Evolutionary conservation across 1,140 invertebrate genomes (phyloP), one percentile per base, ranked within the genome.

Genomic region (Drosophila tani): DNA sequence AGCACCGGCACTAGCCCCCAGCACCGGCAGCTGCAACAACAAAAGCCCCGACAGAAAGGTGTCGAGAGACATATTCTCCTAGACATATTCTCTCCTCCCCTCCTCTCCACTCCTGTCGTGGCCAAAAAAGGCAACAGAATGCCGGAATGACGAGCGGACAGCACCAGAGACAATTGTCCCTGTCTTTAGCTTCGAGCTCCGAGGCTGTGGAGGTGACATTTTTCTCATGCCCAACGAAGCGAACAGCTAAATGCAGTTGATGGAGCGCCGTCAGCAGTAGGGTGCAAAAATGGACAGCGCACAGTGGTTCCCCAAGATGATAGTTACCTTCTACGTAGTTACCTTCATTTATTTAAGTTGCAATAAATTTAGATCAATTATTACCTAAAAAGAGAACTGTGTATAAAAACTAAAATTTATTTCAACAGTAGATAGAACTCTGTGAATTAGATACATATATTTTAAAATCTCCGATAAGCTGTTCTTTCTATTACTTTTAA

Each of bases 221-320:
- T 82, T 86, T 86, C 82, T 73, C 79, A 79, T 86, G 82, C 63
- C 79, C 82, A 86, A 75, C 82, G 75, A 85, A 65, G 77, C 81
- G 78, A 57, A 71, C 51, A 58, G 66, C 53, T 50, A 83, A 83
- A 79, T 83, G 76, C 60, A 75, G 58, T 64, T 75, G 71, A 74
- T 73, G 70, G 46, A 74, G 68, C 70, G 70, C 67, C 70, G 35
- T 73, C 46, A 75, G 58, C 50, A 19, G 49, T 35, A 74, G 71
- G 41, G 56, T 63, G 43, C 15, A 32, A 17, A 32, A 15, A 24
- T 53, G 49, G 32, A 53, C 41, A 24, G 8, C 17, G 41, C 9
- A 77, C 74, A 77, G 63, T 77, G 75, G 49, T 41, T 41, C 8
- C 9, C 8, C 7, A 0, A 0, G 14, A 5, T 15, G 2, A 15